Conservation (phyloP, 2,888 invertebrate genomes). For the Temnothorax unifasciatus region DNA sequence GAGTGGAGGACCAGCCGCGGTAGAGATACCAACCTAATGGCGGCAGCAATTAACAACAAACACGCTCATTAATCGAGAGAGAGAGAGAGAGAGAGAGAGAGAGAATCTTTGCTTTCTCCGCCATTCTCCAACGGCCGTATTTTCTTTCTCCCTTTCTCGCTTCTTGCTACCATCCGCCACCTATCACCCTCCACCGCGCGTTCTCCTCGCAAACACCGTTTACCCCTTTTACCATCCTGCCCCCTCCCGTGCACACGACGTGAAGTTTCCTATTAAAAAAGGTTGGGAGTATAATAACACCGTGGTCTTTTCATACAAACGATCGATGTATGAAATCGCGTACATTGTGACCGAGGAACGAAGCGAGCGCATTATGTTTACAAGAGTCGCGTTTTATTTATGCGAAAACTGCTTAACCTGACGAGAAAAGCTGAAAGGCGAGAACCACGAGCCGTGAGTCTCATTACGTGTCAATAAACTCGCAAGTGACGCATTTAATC, state of each 20-base stretch:
- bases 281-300: slow-evolving; percentile 73
- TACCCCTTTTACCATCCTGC: slow-evolving; percentile 73
- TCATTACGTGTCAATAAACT: slow-evolving; percentile 19
- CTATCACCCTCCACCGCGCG: slow-evolving; percentile 43
- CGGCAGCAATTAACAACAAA: slow-evolving; percentile 86
- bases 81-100: slow-evolving; percentile 80
- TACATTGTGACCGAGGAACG: slow-evolving; percentile 3
- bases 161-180: slow-evolving; percentile 57
- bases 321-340: slow-evolving; percentile 60
- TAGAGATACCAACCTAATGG: slow-evolving; percentile 85
- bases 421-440: slow-evolving; percentile 19
- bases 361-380: slow-evolving; percentile 61
- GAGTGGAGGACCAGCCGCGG: slow-evolving; percentile 47
- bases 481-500: neutral
- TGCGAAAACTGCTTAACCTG: slow-evolving; percentile 38
- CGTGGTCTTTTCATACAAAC: slow-evolving; percentile 75
- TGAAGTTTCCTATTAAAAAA: slow-evolving; percentile 76
- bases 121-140: slow-evolving; percentile 46
- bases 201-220: slow-evolving; percentile 69
- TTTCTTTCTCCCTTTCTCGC: slow-evolving; percentile 64
- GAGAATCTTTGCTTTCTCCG: slow-evolving; percentile 73
- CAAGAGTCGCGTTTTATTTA: slow-evolving; percentile 67
- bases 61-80: slow-evolving; percentile 85
- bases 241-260: slow-evolving; percentile 66
- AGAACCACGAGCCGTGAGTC: neutral